These are phyloP conservation scores for Turritopsis rubra DNA, from an alignment of 30 jellyfish, hydroid and myxozoan species.

Conservation along the genomic window DNA sequence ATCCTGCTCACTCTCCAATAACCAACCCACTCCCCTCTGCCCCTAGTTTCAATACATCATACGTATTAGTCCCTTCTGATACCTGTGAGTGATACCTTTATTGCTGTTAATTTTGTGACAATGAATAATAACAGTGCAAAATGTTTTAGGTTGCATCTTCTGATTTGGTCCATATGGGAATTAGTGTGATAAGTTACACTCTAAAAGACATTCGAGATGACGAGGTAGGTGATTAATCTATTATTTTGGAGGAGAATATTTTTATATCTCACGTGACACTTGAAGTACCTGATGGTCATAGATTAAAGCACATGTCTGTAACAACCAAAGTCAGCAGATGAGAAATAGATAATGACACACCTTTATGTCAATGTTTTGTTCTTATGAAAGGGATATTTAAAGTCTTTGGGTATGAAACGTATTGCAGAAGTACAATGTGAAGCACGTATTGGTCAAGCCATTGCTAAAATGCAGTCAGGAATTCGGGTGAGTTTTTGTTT, in stretches of 20 bases:
- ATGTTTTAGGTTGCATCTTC: constrained; percentile 91
- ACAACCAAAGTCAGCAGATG: no score
- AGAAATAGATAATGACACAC: no score
- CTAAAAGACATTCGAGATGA: constrained; percentile 90
- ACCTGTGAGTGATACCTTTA: not conserved
- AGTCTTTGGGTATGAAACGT: constrained; percentile 80
- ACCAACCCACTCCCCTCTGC: no score
- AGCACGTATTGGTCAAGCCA: constrained; percentile 88
- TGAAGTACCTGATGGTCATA: no score
- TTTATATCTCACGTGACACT: no score
- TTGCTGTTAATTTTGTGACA: not conserved
- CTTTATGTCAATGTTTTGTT: not conserved
- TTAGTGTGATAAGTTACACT: constrained; percentile 85
- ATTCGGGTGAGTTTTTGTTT: constrained; percentile 37
- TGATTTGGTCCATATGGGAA: constrained; percentile 93
- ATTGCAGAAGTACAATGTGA: constrained; percentile 88
- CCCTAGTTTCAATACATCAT: no score
- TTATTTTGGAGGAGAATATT: not conserved
- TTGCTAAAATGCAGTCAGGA: constrained; percentile 90
- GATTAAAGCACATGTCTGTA: no score
- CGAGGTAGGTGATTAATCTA: constrained; percentile 40
- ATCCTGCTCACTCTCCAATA: no score
- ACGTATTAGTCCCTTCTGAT: no score
- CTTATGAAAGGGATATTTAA: constrained; percentile 56
- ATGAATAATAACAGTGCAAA: no score